Percentiles rank a stretch among this genome's conserved stretches.
These are phyloP conservation scores for Acrocephalus scirpaceus DNA, from an alignment of 2,797 vertebrate genomes.

Conservation along the genomic window DNA sequence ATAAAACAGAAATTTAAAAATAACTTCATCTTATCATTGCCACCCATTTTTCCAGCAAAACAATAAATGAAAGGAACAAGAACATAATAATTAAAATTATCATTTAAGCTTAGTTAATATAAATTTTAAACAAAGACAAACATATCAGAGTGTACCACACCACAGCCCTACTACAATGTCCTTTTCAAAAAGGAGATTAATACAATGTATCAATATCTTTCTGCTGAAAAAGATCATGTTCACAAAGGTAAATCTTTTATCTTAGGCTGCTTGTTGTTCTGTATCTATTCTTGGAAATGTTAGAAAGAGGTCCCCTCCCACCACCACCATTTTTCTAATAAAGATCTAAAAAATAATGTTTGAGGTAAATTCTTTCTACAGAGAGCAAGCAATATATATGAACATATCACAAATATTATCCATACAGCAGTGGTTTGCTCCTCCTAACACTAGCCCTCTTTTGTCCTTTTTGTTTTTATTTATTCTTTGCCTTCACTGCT, in stretches of 20 bases:
- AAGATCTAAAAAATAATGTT: background rate
- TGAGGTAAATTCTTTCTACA: background rate
- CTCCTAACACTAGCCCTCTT: background rate
- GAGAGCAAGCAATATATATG: background rate
- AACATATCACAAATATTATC: background rate
- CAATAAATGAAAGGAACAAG: background rate
- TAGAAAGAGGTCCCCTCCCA: background rate
- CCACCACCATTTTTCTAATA: background rate
- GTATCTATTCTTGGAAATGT: background rate
- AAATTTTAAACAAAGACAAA: background rate
- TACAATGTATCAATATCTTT: background rate
- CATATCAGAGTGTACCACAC: fast-evolving
- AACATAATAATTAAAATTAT: background rate
- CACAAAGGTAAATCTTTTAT: background rate
- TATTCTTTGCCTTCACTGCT: background rate
- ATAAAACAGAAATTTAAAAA: background rate
- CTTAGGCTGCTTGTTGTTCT: background rate
- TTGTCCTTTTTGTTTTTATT: background rate
- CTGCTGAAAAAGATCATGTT: background rate
- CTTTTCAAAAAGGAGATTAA: background rate
- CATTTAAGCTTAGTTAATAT: background rate
- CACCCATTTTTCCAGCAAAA: background rate
- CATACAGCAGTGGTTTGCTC: background rate
- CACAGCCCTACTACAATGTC: fast-evolving
- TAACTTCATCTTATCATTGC: background rate